A percentile compares a stretch with the other conserved stretches of the same genome.
These are phyloP conservation scores for Cheilosia pagana DNA, from an alignment of 2,888 invertebrate species.

Conservation along the genomic window DNA sequence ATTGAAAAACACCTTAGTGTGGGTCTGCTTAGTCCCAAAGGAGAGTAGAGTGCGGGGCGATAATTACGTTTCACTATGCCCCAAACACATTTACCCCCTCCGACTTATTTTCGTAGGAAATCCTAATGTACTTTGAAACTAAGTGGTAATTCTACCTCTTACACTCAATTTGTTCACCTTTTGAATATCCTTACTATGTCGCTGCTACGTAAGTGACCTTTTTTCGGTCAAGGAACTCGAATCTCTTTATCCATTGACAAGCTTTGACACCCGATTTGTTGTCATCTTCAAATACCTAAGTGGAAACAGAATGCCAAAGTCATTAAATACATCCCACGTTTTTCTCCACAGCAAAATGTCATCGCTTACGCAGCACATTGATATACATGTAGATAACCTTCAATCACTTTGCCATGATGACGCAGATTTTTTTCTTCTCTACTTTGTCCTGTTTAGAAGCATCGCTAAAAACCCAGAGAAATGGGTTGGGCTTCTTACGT, in stretches of 20 bases:
- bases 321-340: constrained; percentile 13
- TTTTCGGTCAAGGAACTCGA: not conserved
- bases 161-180: not conserved
- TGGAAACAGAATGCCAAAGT: constrained; percentile 9
- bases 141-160: not conserved
- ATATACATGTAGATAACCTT: not conserved
- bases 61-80: too few species aligned
- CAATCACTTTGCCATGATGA: constrained; percentile 17
- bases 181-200: not conserved
- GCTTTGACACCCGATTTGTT: too few species aligned
- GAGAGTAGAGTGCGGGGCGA: too few species aligned
- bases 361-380: constrained; percentile 3
- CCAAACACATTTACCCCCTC: too few species aligned
- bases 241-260: not conserved
- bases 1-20: too few species aligned
- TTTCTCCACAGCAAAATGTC: not conserved
- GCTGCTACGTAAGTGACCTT: not conserved
- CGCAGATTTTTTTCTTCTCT: constrained; percentile 42
- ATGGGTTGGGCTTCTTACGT: constrained; percentile 18
- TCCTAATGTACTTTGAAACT: not conserved
- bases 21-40: too few species aligned
- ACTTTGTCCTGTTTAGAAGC: constrained; percentile 43
- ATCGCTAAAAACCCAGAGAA: constrained; percentile 19
- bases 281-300: too few species aligned
- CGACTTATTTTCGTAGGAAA: too few species aligned